Percentiles rank a stretch among this genome's conserved stretches.
phyloP scores from a whole-genome alignment of 2,797 vertebrate species.

The Muscicapa striata region DNA sequence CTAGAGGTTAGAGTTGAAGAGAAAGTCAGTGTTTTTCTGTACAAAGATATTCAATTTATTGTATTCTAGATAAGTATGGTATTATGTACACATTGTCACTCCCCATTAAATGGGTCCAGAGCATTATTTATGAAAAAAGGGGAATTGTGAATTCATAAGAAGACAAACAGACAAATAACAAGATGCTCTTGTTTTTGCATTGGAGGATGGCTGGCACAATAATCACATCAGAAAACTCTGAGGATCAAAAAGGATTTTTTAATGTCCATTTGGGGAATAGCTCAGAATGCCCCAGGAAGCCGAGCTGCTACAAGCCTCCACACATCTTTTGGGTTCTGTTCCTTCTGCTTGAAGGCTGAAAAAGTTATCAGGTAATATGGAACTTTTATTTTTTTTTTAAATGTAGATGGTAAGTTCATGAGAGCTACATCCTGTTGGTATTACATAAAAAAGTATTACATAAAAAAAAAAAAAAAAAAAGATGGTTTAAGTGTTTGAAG shows the following conservation, averaged over 20 bases:
- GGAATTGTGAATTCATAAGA: neutral
- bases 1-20: slow-evolving; percentile 6
- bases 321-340: neutral
- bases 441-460: neutral
- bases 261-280: neutral
- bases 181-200: neutral
- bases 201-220: neutral
- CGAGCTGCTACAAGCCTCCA: neutral
- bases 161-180: neutral
- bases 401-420: neutral
- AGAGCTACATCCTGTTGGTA: neutral
- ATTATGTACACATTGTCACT: neutral
- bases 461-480: neutral
- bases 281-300: neutral
- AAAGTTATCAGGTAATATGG: neutral
- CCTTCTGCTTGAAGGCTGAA: neutral
- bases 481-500: neutral
- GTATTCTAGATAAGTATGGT: neutral
- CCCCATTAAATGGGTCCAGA: neutral
- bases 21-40: neutral
- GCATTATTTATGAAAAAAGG: neutral
- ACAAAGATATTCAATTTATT: neutral
- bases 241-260: neutral
- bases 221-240: neutral
- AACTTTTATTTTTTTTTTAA: neutral